A percentile compares a stretch with the other conserved stretches of the same genome.
These are phyloP conservation scores for Oscheius onirici DNA, from an alignment of 2,888 invertebrate species.

Conservation along the genomic window DNA sequence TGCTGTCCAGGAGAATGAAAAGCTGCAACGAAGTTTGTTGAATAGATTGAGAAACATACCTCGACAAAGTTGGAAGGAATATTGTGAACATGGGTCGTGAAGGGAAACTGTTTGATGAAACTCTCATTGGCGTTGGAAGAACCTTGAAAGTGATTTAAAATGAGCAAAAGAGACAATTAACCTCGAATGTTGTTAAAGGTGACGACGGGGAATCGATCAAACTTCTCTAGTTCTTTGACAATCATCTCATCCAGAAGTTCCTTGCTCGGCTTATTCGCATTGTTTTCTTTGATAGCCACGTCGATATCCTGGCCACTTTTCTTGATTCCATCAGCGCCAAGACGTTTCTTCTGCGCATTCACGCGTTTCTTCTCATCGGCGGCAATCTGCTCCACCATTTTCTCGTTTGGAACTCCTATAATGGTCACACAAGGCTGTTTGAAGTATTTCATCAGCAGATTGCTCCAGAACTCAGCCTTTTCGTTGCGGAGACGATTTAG, in stretches of 20 bases:
- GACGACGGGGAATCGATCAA: conserved; percentile 74
- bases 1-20: conserved; percentile 58
- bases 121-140: background rate
- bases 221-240: conserved; percentile 81
- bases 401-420: conserved; percentile 78
- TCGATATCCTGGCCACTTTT: conserved; percentile 78
- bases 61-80: conserved; percentile 60
- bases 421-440: conserved; percentile 69
- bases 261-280: conserved; percentile 78
- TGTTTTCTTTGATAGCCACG: conserved; percentile 82
- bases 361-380: conserved; percentile 81
- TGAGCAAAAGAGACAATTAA: background rate
- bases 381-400: conserved; percentile 76
- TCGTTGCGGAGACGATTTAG: conserved; percentile 76
- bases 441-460: conserved; percentile 75
- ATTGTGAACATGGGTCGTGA: conserved; percentile 60
- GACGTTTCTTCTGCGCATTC: conserved; percentile 77
- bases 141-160: no score
- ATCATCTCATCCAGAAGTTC: conserved; percentile 81
- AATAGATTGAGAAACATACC: conserved; percentile 29
- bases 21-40: conserved; percentile 72
- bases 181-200: conserved; percentile 34
- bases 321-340: conserved; percentile 81
- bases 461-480: conserved; percentile 80
- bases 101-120: conserved; percentile 53